phyloP scores from a whole-genome alignment of 1,140 invertebrate species.

The Semibalanus balanoides region DNA sequence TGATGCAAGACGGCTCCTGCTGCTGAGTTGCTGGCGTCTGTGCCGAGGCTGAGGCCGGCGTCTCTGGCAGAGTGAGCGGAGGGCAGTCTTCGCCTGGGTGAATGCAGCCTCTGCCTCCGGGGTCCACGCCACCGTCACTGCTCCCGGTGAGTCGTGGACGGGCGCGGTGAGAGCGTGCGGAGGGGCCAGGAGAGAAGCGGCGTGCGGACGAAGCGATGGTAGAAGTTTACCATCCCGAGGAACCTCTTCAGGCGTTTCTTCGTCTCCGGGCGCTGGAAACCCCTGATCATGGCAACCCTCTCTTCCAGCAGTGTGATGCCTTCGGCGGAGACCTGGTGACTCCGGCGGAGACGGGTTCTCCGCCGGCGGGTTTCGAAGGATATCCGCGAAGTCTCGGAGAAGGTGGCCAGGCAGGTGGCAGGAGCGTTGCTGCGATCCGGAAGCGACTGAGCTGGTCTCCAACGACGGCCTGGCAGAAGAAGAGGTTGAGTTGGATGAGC shows the following conservation, averaged over 20 bases:
- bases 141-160: not conserved
- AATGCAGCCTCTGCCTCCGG: not conserved
- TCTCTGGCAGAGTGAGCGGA: not conserved
- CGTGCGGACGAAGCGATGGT: slow-evolving; percentile 27
- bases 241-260: slow-evolving; percentile 25
- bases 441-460: too few relatives aligned
- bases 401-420: too few relatives aligned
- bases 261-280: slow-evolving; percentile 25
- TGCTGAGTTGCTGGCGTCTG: slow-evolving; percentile 22
- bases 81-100: not conserved
- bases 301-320: slow-evolving; percentile 18
- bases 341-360: too few relatives aligned
- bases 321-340: not conserved
- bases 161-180: too few relatives aligned
- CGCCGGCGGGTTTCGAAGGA: too few relatives aligned
- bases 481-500: too few relatives aligned
- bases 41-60: not conserved
- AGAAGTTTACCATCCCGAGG: slow-evolving; percentile 31
- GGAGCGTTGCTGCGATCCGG: too few relatives aligned
- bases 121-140: not conserved
- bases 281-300: slow-evolving; percentile 25
- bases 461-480: too few relatives aligned
- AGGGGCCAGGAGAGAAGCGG: slow-evolving; percentile 18
- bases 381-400: too few relatives aligned
- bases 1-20: slow-evolving; percentile 13